A percentile compares a stretch with the other conserved stretches of the same genome.
Conservation (phyloP, 2,113 vertebrate genomes). For the Ammodytes marinus region DNA sequence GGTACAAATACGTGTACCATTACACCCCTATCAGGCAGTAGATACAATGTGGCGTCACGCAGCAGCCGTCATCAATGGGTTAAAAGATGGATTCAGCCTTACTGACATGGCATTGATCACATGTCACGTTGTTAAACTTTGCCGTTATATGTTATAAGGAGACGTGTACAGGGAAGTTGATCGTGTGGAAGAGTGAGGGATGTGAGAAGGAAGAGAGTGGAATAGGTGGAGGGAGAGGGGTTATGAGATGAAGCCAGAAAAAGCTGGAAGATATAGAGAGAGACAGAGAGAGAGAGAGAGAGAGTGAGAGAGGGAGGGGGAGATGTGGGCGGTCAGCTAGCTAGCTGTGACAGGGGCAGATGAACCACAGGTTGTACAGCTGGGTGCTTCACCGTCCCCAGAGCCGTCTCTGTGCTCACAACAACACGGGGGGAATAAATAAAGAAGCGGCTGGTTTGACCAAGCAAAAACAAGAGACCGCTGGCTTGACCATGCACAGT, state of each 20-base stretch:
- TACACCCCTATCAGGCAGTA: too few species aligned
- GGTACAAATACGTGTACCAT: too few species aligned
- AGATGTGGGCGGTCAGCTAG: slow-evolving; percentile 67
- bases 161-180: slow-evolving; percentile 32
- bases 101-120: not conserved
- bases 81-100: not conserved
- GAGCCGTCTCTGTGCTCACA: too few species aligned
- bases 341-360: slow-evolving; percentile 60
- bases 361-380: slow-evolving; percentile 61
- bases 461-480: too few species aligned
- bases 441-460: too few species aligned
- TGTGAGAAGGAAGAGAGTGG: slow-evolving; percentile 8
- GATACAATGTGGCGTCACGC: too few species aligned
- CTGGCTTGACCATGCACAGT: too few species aligned
- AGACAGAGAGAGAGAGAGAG: too few species aligned
- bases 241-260: slow-evolving; percentile 28
- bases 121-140: slow-evolving; percentile 39
- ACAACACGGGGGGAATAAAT: too few species aligned
- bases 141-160: not conserved
- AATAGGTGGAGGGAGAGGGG: not conserved
- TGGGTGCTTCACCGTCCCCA: slow-evolving; percentile 53
- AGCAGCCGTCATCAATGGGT: not conserved
- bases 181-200: slow-evolving; percentile 32
- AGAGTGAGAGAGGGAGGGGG: slow-evolving; percentile 15
- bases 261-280: too few species aligned